Base-by-base conservation (phyloP, 2,888 invertebrate genomes). In the Catocala sponsa region DNA sequence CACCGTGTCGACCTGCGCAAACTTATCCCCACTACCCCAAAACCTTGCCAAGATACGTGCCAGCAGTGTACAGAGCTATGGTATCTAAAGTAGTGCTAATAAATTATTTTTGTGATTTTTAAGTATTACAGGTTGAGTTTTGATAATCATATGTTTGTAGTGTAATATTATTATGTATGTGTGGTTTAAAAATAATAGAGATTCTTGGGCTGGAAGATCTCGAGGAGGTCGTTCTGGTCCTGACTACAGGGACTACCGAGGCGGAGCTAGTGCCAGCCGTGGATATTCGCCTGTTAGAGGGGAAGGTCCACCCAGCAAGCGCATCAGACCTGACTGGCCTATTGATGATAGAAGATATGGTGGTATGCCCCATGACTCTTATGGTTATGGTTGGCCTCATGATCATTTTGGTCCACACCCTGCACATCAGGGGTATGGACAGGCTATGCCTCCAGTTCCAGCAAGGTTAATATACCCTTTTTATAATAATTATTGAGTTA, bases 251-350 rank as follows among this genome's bases (percentile, higher is more conserved):
- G 98, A 98, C 67, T 98, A 97, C 81, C 95, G 97, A 0, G 95
- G 95, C 2, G 96, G 96, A 4, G 95, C 95, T 1, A 95, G 96
- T 43, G 96, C 97, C 38, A 96, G 96, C 69, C 91, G 97, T 35
- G 96, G 97, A 0, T 96, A 97, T 78, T 97, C 97, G 0, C 97
- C 97, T 0, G 96, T 97, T 25, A 95, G 97, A 80, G 96, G 96
- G 12, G 97, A 97, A 74, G 95, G 97, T 70, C 97, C 98, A 5
- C 97, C 97, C 0, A 95, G 96, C 74, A 98, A 98, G 82, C 95
- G 98, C 59, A 96, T 97, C 89, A 94, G 98, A 55, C 93, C 94
- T 12, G 97, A 97, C 64, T 97, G 97, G 98, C 96, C 93, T 2
- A 83, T 92, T 49, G 94, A 94, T 67, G 94, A 94, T 9, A 83